These are phyloP conservation scores for Catharus minimus DNA, from an alignment of 2,113 vertebrate genomes.

Conservation along the genomic window DNA sequence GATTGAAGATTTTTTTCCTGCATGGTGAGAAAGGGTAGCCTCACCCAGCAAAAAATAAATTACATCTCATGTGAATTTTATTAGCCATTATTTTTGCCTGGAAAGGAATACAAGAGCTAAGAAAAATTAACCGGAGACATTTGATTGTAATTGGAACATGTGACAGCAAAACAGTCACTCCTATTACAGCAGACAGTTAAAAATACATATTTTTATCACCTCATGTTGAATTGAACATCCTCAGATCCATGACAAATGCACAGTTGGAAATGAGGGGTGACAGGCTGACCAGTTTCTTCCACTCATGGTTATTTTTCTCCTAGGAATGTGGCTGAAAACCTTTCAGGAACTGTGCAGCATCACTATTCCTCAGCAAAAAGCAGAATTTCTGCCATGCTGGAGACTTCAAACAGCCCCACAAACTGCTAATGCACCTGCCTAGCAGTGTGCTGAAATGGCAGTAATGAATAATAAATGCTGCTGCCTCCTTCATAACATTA, in stretches of 20 bases:
- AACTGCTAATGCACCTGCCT: background rate
- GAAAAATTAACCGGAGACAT: background rate
- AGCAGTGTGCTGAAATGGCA: background rate
- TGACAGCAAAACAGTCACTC: background rate
- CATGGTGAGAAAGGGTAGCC: background rate
- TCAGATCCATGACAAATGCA: background rate
- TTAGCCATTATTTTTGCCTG: background rate
- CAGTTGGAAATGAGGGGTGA: background rate
- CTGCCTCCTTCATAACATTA: background rate
- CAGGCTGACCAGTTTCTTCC: background rate
- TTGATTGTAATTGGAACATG: background rate
- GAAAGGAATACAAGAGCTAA: background rate
- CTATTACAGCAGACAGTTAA: background rate
- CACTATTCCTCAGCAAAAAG: background rate
- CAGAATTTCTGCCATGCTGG: background rate
- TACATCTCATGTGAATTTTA: background rate
- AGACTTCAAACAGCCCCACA: background rate
- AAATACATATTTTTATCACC: background rate
- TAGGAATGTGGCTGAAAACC: background rate
- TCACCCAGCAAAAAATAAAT: background rate
- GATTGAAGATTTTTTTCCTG: background rate
- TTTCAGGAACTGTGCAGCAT: background rate
- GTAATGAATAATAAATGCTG: background rate
- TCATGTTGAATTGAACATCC: background rate
- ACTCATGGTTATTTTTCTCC: background rate